Conservation (phyloP, 2,113 vertebrate species). For the Acanthisitta chloris region DNA sequence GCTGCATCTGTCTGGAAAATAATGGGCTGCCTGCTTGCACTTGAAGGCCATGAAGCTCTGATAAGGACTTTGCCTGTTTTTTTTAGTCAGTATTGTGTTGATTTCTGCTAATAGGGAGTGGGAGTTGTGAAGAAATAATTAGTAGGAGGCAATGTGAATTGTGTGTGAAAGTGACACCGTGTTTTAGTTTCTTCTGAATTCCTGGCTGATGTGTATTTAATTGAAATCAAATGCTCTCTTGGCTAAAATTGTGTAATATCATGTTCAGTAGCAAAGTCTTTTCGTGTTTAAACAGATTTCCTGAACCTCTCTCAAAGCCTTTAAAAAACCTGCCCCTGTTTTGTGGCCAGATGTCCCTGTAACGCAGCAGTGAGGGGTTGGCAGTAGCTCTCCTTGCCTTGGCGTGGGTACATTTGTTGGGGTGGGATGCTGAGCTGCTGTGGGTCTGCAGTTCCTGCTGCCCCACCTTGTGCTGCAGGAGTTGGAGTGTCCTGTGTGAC, state of each 20-base stretch:
- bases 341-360: no score
- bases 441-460: neutral
- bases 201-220: neutral
- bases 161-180: neutral
- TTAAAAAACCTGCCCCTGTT: no score
- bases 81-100: neutral
- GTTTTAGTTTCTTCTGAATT: neutral
- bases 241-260: neutral
- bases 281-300: neutral
- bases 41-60: neutral
- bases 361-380: neutral
- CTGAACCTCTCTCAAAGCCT: neutral
- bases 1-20: neutral
- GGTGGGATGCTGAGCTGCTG: neutral
- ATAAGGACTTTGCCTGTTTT: neutral
- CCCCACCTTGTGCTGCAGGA: neutral
- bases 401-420: accelerated
- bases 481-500: neutral
- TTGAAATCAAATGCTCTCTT: neutral
- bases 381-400: neutral
- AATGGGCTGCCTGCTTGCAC: neutral
- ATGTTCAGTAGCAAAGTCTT: accelerated
- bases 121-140: neutral
- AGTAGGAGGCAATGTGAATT: neutral
- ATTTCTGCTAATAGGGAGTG: neutral